Conservation (phyloP, 2,888 invertebrate species). For the Pseudococcus longispinus region DNA sequence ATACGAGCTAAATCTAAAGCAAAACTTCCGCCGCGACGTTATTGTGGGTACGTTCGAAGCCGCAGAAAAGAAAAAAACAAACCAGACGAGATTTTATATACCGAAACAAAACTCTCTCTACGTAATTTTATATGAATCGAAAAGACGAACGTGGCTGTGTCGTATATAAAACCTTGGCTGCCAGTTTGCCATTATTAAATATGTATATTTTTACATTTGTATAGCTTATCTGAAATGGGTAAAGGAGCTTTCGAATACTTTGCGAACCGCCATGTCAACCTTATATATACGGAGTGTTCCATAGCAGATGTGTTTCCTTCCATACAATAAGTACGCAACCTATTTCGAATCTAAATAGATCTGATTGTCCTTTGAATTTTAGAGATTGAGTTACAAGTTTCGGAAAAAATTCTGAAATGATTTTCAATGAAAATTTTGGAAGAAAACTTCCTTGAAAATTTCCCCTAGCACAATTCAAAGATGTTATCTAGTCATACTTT, state of each 20-base stretch:
- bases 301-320: too few species aligned
- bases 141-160: not conserved
- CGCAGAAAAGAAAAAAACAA: conserved; percentile 4
- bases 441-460: too few species aligned
- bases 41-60: not conserved
- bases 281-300: too few species aligned
- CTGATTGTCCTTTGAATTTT: too few species aligned
- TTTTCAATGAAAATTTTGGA: too few species aligned
- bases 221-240: not conserved
- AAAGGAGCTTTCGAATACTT: not conserved
- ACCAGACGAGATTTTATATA: not conserved
- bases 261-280: too few species aligned
- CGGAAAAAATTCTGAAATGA: too few species aligned
- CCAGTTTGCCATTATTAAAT: conserved; percentile 20
- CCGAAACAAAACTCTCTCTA: not conserved
- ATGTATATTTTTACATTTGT: conserved; percentile 17
- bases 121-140: conserved; percentile 15
- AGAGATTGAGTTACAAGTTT: too few species aligned
- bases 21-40: not conserved
- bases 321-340: too few species aligned
- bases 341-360: too few species aligned
- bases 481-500: too few species aligned
- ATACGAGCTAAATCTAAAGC: not conserved
- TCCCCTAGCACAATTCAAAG: too few species aligned
- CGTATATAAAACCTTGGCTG: not conserved